Evolutionary conservation across 2,888 invertebrate species (phyloP), one percentile per base, ranked within the genome.

Genomic region (Dicyrtomina minuta): DNA sequence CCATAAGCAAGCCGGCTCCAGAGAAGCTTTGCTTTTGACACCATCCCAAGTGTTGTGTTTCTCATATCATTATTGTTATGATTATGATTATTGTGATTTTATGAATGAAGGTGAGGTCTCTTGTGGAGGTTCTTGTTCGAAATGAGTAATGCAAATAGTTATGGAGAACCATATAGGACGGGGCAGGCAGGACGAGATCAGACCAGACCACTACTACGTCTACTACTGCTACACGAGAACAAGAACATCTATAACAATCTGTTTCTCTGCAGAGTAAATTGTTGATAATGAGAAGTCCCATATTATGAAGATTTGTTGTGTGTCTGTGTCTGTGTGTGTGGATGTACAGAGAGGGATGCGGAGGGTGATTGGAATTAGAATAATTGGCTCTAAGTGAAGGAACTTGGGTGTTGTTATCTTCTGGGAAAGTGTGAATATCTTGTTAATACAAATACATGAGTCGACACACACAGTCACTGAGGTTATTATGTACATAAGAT

Each of bases 381-480:
- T 58, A 58, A 56, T 56, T 56, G 56, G 56, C 24, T 56, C 56
- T 56, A 56, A 56, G 41, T 58, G 58, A 58, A 58, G 58, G 58
- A 46, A 46, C n/a, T 46, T 15, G 17, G 46, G 46, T 46, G 46
- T 33, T 58, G 27, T 58, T 20, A 33, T 33, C 33, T 33, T 5
- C 33, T 33, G 3, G 33, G 33, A 33, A 33, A 33, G 33, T 33
- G 33, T 33, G 33, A 33, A 33, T 33, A 3, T 33, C 33, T 33
- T 33, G 33, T 33, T 33, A 33, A 33, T 33, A 33, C 33, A 33
- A 33, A 33, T 33, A 3, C 33, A 33, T 33, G 33, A 5, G 33
- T 33, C 33, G 3, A 33, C 33, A 33, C 33, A 33, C 33, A 33
- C 33, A 8, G 8, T 8, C 33, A 33, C 33, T n/a, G 33, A 33